Evolutionary conservation across 1,140 invertebrate species (phyloP), one percentile per base, ranked within the genome.

Genomic region (Achatina immaculata): DNA sequence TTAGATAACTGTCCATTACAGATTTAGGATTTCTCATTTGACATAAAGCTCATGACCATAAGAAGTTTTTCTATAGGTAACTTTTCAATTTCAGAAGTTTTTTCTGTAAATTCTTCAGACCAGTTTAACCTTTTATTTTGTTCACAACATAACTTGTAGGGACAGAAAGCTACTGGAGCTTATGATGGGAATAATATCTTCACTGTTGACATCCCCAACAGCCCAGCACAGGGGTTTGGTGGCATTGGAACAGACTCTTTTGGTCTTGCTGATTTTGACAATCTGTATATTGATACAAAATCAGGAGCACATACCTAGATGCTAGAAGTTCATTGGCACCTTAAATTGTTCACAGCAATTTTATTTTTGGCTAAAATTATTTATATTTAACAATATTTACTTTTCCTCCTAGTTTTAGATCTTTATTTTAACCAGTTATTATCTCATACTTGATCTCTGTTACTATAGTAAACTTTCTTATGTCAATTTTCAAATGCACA

Each of bases 251-350:
- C 85, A 16, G 73, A 82, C 28, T 81, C 69, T 28, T 88, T 83
- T 81, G 87, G 86, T 16, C 42, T 88, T 45, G 85, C 86, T 19
- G 80, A 88, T 82, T 88, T 87, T 83, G 86, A 88, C 51, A 88
- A 88, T 73, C 80, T 86, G 7, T 28, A 74, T 62, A 81, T 86
- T 24, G 76, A 6, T n/a, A 43, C 45, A 42, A 2, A 28, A 31
- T 16, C 21, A 34, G 31, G 31, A 31, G 42, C 21, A 6, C 3
- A 43, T 21, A n/a, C 69, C 40, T 38, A 36, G 9, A 66, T 66
- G 62, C 9, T 9, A 16, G 28, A 14, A 66, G 19, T n/a, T 19
- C 65, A 4, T n/a, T 6, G 65, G 9, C n/a, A 24, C 6, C n/a
- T 65, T 28, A 28, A 28, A 34, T 65, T 65, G 9, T 7, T 65